A percentile compares a stretch with the other conserved stretches of the same genome.
Conservation (phyloP, 2,113 vertebrate genomes). For the Heliornis fulica region DNA sequence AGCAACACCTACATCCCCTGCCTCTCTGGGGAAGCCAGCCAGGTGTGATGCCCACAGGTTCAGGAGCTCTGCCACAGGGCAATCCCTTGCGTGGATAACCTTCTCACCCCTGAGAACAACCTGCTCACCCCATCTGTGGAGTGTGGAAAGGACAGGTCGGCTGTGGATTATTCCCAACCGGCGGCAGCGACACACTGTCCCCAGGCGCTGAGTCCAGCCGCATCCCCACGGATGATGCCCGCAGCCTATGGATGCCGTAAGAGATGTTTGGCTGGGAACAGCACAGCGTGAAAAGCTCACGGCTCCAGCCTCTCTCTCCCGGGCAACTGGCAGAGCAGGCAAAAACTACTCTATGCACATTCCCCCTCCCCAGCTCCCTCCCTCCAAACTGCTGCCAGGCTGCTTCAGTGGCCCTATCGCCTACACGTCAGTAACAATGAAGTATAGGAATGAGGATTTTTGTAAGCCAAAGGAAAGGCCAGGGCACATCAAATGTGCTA, state of each 20-base stretch:
- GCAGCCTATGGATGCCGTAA: background rate
- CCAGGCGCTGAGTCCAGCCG: background rate
- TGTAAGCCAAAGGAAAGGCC: background rate
- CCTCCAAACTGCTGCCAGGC: background rate
- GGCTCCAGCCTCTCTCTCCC: background rate
- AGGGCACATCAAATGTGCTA: background rate
- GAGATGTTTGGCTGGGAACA: background rate
- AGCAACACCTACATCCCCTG: background rate
- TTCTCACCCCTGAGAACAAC: background rate
- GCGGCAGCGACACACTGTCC: background rate
- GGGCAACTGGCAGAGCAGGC: background rate
- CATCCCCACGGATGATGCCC: background rate
- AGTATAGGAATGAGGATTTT: background rate
- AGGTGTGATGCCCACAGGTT: background rate
- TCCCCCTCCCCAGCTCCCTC: background rate
- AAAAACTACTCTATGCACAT: background rate
- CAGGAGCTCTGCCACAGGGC: accelerated
- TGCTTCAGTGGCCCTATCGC: accelerated
- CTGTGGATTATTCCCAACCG: background rate
- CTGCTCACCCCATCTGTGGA: background rate
- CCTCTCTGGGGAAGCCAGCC: background rate
- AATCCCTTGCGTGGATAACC: background rate
- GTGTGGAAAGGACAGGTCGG: background rate
- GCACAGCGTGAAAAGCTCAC: background rate
- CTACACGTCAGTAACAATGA: background rate